These are phyloP conservation scores for Andrena cerasifolii DNA, from an alignment of 1,140 invertebrate species.

Conservation along the genomic window DNA sequence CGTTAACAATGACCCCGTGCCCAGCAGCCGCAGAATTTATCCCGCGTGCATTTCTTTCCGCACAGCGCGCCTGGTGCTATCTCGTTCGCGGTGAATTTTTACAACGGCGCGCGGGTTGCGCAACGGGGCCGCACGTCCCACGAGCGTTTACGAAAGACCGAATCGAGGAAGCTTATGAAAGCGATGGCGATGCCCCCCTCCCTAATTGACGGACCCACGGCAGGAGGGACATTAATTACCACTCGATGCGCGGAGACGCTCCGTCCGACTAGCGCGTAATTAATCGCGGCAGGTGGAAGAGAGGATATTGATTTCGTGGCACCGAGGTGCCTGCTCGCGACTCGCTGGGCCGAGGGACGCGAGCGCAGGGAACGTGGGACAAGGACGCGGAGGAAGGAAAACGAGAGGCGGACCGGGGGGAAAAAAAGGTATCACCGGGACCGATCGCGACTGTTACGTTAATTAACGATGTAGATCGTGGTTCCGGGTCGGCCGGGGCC, in stretches of 20 bases:
- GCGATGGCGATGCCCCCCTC: too few species aligned
- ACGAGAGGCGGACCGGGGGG: not conserved
- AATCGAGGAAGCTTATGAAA: not conserved
- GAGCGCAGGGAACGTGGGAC: not conserved
- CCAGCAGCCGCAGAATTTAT: too few species aligned
- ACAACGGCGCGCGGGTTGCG: not conserved
- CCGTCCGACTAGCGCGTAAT: slow-evolving; percentile 39
- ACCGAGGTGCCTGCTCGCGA: not conserved
- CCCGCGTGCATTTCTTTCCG: too few species aligned
- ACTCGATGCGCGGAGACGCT: slow-evolving; percentile 57
- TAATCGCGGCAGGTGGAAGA: slow-evolving; percentile 57
- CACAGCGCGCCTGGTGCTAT: too few species aligned
- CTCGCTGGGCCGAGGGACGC: not conserved
- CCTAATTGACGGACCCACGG: not conserved
- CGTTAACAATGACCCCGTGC: not conserved
- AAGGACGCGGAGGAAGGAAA: not conserved
- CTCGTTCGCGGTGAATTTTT: not conserved
- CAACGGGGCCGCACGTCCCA: not conserved
- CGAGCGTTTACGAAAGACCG: slow-evolving; percentile 7
- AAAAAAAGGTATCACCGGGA: slow-evolving; percentile 19
- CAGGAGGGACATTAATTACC: slow-evolving; percentile 55
- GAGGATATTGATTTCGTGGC: slow-evolving; percentile 59
- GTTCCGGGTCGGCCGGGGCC: slow-evolving; percentile 27
- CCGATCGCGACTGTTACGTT: slow-evolving; percentile 36
- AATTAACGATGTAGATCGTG: slow-evolving; percentile 49